phyloP scores from a whole-genome alignment of 2,888 invertebrate species.

The Cyaniris semiargus region DNA sequence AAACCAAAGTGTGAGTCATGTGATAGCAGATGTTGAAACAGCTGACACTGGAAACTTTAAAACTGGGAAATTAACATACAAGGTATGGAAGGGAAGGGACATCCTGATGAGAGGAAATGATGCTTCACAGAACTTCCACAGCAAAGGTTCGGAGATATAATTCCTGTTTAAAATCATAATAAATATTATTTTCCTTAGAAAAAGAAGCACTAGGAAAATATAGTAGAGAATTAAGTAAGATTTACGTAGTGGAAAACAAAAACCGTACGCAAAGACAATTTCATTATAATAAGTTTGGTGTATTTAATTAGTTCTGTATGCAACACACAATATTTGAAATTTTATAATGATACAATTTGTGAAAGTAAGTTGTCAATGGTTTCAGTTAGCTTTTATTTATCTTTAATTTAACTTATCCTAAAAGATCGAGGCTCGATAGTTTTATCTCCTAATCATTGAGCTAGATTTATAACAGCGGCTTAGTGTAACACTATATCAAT shows the following conservation, averaged over 20 bases:
- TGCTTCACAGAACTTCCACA: not conserved
- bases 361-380: conserved; percentile 22
- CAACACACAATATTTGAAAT: no score
- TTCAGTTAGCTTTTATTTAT: not conserved
- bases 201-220: no score
- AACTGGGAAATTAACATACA: not conserved
- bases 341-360: not conserved
- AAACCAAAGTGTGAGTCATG: conserved; percentile 9
- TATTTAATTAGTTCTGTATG: no score
- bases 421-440: not conserved
- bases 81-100: not conserved
- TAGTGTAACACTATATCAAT: not conserved
- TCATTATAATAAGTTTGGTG: no score
- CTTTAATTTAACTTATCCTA: conserved; percentile 22
- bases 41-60: conserved; percentile 5
- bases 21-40: not conserved
- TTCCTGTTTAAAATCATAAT: no score
- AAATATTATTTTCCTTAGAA: no score
- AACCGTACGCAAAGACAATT: no score
- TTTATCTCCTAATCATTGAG: not conserved
- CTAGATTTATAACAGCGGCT: conserved; percentile 21
- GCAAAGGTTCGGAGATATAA: not conserved
- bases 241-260: no score
- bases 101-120: not conserved
- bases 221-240: no score